phyloP scores from a whole-genome alignment of 2,888 invertebrate genomes.

The Laothoe populi region DNA sequence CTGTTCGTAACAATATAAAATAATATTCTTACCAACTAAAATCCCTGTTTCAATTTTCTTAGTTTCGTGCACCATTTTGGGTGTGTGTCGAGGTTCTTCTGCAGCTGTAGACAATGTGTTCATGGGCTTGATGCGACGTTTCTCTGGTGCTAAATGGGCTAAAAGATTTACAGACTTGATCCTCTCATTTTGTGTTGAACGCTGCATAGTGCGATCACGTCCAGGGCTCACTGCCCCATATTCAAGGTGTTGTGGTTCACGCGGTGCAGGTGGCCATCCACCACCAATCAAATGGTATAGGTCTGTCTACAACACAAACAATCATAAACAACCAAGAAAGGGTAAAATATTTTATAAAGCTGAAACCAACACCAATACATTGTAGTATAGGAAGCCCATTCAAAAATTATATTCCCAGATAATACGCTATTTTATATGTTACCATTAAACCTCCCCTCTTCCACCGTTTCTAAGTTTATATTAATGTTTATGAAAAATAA shows the following conservation, averaged over 20 bases:
- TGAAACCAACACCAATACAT: background rate
- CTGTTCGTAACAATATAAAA: background rate
- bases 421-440: background rate
- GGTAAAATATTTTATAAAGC: constrained; percentile 18
- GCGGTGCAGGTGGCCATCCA: constrained; percentile 78
- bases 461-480: too few species aligned
- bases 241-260: constrained; percentile 61
- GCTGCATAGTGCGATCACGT: constrained; percentile 70
- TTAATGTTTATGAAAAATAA: too few species aligned
- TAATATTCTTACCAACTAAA: constrained; percentile 64
- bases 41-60: constrained; percentile 78
- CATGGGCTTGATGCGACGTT: constrained; percentile 59
- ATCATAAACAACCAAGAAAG: constrained; percentile 21
- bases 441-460: background rate
- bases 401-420: background rate
- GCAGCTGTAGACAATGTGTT: constrained; percentile 41
- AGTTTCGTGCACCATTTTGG: constrained; percentile 76
- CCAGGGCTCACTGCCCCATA: constrained; percentile 66
- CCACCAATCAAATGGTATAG: constrained; percentile 77
- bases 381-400: background rate
- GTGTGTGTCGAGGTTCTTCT: constrained; percentile 49
- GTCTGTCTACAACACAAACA: constrained; percentile 62
- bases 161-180: constrained; percentile 86
- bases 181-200: constrained; percentile 69
- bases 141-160: constrained; percentile 81